phyloP scores from a whole-genome alignment of 2,888 invertebrate genomes.

The Chrysomela aeneicollis region DNA sequence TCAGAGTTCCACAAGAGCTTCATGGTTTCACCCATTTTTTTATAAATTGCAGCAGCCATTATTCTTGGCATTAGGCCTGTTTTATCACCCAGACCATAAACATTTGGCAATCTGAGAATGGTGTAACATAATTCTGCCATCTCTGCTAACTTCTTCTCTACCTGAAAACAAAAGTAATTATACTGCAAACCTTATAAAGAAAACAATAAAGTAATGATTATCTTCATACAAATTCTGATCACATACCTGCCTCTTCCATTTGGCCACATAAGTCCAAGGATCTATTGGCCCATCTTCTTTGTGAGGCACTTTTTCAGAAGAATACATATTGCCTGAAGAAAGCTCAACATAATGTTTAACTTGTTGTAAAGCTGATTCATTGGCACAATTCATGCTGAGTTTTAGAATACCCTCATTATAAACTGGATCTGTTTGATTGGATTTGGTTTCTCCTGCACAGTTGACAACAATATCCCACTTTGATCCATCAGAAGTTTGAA shows the following conservation, averaged over 20 bases:
- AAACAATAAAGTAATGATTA: not conserved
- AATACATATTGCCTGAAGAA: slow-evolving; percentile 83
- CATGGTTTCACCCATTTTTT: slow-evolving; percentile 88
- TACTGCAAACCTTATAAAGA: no score
- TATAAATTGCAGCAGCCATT: slow-evolving; percentile 88
- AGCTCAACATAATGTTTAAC: slow-evolving; percentile 82
- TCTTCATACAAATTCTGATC: slow-evolving; percentile 11
- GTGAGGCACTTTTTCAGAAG: slow-evolving; percentile 79
- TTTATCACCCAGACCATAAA: slow-evolving; percentile 87
- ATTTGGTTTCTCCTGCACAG: slow-evolving; percentile 91
- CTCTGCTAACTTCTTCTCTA: slow-evolving; percentile 78
- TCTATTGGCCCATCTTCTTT: slow-evolving; percentile 80
- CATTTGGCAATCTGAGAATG: slow-evolving; percentile 82
- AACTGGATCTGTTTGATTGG: slow-evolving; percentile 87
- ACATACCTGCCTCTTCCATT: slow-evolving; percentile 75
- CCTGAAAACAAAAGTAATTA: slow-evolving; percentile 54
- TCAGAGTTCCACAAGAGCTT: slow-evolving; percentile 89
- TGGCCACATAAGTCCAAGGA: slow-evolving; percentile 86
- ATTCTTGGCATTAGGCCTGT: slow-evolving; percentile 84
- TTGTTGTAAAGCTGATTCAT: slow-evolving; percentile 73
- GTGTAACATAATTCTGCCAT: slow-evolving; percentile 78
- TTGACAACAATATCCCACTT: slow-evolving; percentile 84
- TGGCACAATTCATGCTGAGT: slow-evolving; percentile 84
- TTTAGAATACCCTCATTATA: slow-evolving; percentile 90
- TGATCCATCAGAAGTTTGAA: slow-evolving; percentile 68